These are phyloP conservation scores for Uloborus diversus DNA, from an alignment of 1,140 invertebrate species.

Conservation along the genomic window DNA sequence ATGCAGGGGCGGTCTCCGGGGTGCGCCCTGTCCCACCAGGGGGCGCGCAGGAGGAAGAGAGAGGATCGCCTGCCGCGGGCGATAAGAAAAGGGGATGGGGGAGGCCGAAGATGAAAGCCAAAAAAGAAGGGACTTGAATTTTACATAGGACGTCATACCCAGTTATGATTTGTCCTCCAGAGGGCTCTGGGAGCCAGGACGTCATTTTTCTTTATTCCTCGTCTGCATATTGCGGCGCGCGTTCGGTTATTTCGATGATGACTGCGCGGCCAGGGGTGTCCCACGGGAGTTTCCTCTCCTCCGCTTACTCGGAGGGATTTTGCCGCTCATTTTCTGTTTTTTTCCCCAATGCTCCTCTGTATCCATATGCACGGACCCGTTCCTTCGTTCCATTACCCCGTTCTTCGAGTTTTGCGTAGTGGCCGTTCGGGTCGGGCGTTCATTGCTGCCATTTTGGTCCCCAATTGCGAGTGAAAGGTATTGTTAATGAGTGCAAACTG, in stretches of 20 bases:
- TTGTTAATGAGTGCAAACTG: too few relatives aligned
- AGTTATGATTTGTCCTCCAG: slow-evolving; percentile 48
- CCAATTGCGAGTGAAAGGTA: too few relatives aligned
- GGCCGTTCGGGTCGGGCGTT: too few relatives aligned
- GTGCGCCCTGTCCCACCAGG: slow-evolving; percentile 21
- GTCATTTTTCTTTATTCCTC: slow-evolving; percentile 54
- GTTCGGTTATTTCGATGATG: slow-evolving; percentile 53
- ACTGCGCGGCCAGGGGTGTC: slow-evolving; percentile 16
- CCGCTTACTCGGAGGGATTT: slow-evolving; percentile 34
- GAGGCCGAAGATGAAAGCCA: slow-evolving; percentile 32
- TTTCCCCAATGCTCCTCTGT: not conserved
- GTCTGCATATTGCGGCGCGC: slow-evolving; percentile 44
- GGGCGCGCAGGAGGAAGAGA: not conserved
- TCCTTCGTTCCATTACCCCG: not conserved
- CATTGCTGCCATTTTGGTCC: too few relatives aligned
- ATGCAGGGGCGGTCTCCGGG: slow-evolving; percentile 34
- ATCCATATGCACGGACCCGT: not conserved
- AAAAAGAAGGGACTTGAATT: slow-evolving; percentile 37
- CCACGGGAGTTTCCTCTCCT: slow-evolving; percentile 8
- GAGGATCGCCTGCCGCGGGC: slow-evolving; percentile 42
- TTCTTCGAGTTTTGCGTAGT: too few relatives aligned
- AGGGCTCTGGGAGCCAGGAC: slow-evolving; percentile 8
- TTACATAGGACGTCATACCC: slow-evolving; percentile 51
- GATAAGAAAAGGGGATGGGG: slow-evolving; percentile 39
- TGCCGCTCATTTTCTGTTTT: not conserved